These are phyloP conservation scores for Drosophila paulistorum DNA, from an alignment of 1,140 invertebrate species.

Conservation along the genomic window DNA sequence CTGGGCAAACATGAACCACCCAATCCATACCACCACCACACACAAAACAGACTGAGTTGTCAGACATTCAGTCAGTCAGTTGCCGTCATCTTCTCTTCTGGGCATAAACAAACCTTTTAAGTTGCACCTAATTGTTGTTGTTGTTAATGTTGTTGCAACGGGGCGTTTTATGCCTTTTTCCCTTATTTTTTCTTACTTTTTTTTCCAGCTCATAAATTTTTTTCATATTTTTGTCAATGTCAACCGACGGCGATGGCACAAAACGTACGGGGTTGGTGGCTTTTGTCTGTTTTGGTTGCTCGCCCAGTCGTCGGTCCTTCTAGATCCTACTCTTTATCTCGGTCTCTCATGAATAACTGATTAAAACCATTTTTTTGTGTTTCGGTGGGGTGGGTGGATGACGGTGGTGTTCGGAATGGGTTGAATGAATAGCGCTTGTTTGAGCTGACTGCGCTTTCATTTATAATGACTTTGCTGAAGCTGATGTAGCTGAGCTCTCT, in stretches of 20 bases:
- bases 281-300: conserved; percentile 59
- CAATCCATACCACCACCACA: background rate
- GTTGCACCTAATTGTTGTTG: conserved; percentile 78
- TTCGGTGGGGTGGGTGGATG: background rate
- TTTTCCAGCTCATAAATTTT: conserved; percentile 80
- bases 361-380: conserved; percentile 70
- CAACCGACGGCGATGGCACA: conserved; percentile 53
- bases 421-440: conserved; percentile 29
- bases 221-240: conserved; percentile 67
- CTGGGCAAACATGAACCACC: conserved; percentile 43
- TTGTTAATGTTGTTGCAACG: conserved; percentile 23
- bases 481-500: conserved; percentile 18
- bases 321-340: conserved; percentile 48
- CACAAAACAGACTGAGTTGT: conserved; percentile 32
- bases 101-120: conserved; percentile 66
- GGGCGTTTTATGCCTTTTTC: conserved; percentile 38
- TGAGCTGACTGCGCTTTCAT: conserved; percentile 61
- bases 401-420: background rate
- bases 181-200: conserved; percentile 30
- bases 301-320: background rate
- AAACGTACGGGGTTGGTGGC: conserved; percentile 28
- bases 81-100: conserved; percentile 19
- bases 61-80: conserved; percentile 40
- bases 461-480: conserved; percentile 67
- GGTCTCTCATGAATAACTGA: conserved; percentile 79